Conservation (phyloP, 2,113 vertebrate genomes). For the Aplodontia rufa region DNA sequence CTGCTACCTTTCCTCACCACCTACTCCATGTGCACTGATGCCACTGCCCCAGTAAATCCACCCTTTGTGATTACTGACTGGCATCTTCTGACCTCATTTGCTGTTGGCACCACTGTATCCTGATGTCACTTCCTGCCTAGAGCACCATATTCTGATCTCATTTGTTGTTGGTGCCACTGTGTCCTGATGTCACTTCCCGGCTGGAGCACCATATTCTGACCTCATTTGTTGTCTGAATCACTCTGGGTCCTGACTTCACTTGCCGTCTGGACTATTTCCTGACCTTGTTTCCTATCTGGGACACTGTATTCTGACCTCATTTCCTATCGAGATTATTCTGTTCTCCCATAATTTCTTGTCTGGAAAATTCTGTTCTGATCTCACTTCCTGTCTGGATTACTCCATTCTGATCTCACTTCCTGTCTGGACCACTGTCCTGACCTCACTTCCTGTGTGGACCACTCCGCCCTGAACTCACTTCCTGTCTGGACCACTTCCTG, state of each 20-base stretch:
- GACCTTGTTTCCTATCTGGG: background rate
- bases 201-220: background rate
- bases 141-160: background rate
- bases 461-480: background rate
- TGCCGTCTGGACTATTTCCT: background rate
- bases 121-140: background rate
- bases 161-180: background rate
- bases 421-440: background rate
- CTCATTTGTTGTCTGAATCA: background rate
- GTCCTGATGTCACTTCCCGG: background rate
- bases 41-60: fast-evolving
- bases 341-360: background rate
- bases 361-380: background rate
- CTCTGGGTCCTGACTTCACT: background rate
- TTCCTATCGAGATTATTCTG: background rate
- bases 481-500: background rate
- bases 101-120: background rate
- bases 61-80: background rate
- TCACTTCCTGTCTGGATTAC: background rate
- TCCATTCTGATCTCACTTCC: background rate
- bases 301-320: background rate
- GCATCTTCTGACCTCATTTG: background rate
- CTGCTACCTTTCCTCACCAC: background rate
- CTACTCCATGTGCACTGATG: background rate
- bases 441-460: background rate